Evolutionary conservation across 2,888 invertebrate genomes (phyloP).

Genomic region (Peribatodes rhomboidaria): DNA sequence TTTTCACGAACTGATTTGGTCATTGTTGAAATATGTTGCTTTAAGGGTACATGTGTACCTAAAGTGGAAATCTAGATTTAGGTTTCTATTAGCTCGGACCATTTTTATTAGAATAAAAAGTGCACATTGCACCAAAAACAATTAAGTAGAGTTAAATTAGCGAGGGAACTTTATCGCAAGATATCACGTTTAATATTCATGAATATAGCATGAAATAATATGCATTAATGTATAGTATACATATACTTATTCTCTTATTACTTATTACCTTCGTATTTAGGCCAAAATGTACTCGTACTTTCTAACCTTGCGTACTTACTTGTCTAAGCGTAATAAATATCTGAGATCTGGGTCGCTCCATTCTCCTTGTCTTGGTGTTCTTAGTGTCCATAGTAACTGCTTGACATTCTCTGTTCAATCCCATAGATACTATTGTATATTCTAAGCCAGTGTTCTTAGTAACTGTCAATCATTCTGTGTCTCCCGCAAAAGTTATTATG

Average conservation of each 20-base stretch:
- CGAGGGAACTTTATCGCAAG: slow-evolving; percentile 6
- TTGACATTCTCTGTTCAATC: slow-evolving; percentile 14
- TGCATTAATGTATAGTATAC: slow-evolving; percentile 28
- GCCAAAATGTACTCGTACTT: slow-evolving; percentile 50
- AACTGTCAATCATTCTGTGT: slow-evolving; percentile 12
- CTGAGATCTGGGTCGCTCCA: slow-evolving; percentile 56
- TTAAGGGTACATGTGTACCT: no score
- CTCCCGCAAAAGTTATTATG: no score
- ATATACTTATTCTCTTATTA: slow-evolving; percentile 39
- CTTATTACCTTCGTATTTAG: slow-evolving; percentile 48
- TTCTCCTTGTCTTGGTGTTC: slow-evolving; percentile 46
- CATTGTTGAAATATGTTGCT: no score
- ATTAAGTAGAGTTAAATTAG: background rate
- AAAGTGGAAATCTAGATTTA: no score
- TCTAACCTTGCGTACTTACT: slow-evolving; percentile 51
- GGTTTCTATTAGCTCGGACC: no score
- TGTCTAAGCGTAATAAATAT: slow-evolving; percentile 50
- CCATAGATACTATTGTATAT: slow-evolving; percentile 12
- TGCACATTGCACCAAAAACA: background rate
- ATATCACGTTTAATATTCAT: slow-evolving; percentile 11
- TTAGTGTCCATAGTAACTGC: slow-evolving; percentile 23
- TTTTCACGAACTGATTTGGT: no score
- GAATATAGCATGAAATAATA: slow-evolving; percentile 29
- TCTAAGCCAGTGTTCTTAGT: slow-evolving; percentile 2
- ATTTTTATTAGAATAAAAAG: no score